Base-by-base conservation (phyloP, 2,888 invertebrate genomes). In the Harmothoe impar region DNA sequence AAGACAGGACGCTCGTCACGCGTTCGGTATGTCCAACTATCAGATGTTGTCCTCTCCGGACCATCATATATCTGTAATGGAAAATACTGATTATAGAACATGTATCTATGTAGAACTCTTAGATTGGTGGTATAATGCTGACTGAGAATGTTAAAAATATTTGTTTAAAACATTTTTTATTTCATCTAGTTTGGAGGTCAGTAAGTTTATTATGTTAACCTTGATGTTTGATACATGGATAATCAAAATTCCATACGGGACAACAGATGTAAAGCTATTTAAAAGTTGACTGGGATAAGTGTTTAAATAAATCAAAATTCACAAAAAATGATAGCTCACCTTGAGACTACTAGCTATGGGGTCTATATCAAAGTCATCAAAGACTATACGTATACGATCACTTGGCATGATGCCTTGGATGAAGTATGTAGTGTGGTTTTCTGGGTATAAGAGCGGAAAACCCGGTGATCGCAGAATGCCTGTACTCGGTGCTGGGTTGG, bases 291-390 rank as follows among this genome's bases (percentile, higher is more conserved):
- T n/a, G n/a, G n/a, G n/a, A n/a, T n/a, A n/a, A n/a, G n/a, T n/a
- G n/a, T n/a, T n/a, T n/a, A n/a, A n/a, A n/a, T n/a, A n/a, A n/a
- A n/a, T n/a, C n/a, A n/a, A n/a, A n/a, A n/a, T n/a, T n/a, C n/a
- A n/a, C n/a, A n/a, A n/a, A n/a, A n/a, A n/a, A n/a, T n/a, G n/a
- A n/a, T n/a, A n/a, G n/a, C 43, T 90, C 23, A 90, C 90, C 56
- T 78, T 84, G 33, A 90, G 54, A 23, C 29, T 15, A 84, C 90
- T 90, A 0, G 72, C 77, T 54, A 54, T 54, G 35, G 90, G 54
- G 23, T 90, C 90, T 12, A 90, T 90, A 56, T 90, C 78, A 29
- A 90, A 90, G 77, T 90, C 90, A 84, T 90, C 90, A 54, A 90
- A 90, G 54, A 78, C 84, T 43, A 90, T 78, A 20, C 72, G 35